Conservation (phyloP, 2,888 invertebrate species). For the Watsonalla binaria region DNA sequence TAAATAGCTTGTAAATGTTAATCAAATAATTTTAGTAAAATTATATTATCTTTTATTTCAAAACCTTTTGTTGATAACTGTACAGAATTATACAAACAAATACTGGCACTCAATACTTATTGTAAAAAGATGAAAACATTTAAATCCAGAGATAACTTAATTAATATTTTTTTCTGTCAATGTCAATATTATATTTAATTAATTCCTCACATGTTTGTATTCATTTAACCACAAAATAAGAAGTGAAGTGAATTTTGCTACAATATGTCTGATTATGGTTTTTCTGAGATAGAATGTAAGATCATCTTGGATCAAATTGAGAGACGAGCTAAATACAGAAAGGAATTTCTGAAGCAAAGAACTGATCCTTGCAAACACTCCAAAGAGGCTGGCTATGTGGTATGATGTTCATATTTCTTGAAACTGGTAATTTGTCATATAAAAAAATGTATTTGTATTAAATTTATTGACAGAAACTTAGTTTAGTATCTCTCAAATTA, state of each 20-base stretch:
- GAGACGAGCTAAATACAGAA: conserved; percentile 77
- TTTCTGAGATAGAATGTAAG: conserved; percentile 68
- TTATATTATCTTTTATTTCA: not conserved
- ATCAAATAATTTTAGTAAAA: conserved; percentile 8
- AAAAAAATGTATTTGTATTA: not conserved
- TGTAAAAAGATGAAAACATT: too few relatives aligned
- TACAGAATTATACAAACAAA: not conserved
- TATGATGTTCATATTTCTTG: conserved; percentile 58
- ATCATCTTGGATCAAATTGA: conserved; percentile 79
- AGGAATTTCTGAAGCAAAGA: conserved; percentile 82
- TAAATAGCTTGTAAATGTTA: conserved; percentile 5
- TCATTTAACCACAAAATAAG: too few relatives aligned
- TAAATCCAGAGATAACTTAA: too few relatives aligned
- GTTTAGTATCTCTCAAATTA: too few relatives aligned
- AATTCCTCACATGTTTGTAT: too few relatives aligned
- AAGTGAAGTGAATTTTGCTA: not conserved
- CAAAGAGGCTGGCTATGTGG: conserved; percentile 82
- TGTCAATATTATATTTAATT: not conserved
- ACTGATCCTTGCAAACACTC: conserved; percentile 84
- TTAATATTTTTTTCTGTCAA: not conserved
- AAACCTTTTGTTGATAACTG: not conserved
- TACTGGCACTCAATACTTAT: not conserved
- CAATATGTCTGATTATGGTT: conserved; percentile 58
- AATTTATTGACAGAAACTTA: too few relatives aligned
- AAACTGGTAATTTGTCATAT: not conserved